Percentiles rank a stretch among this genome's conserved stretches.
These are phyloP conservation scores for Tautogolabrus adspersus DNA, from an alignment of 2,113 vertebrate species.

Conservation along the genomic window DNA sequence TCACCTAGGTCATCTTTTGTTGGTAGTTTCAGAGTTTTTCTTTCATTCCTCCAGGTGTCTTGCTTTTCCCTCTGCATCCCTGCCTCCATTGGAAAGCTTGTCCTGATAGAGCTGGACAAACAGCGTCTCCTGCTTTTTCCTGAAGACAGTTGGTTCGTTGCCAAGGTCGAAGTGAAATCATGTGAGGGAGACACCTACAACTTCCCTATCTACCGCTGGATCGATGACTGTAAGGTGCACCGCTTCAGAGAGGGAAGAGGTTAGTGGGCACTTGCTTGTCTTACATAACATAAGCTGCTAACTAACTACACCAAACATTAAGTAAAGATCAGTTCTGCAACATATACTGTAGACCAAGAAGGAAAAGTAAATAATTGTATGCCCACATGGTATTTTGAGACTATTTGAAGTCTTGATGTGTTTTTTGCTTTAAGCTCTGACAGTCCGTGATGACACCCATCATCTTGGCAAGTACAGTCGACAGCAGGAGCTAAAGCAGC, in stretches of 20 bases:
- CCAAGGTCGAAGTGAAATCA: constrained; percentile 61
- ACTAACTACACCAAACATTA: background rate
- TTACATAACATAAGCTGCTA: background rate
- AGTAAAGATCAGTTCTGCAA: no score
- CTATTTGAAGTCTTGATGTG: background rate
- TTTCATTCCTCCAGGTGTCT: constrained; percentile 21
- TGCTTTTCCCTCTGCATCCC: constrained; percentile 40
- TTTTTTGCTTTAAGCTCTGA: constrained; percentile 45
- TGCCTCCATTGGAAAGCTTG: constrained; percentile 60
- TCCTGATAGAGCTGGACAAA: constrained; percentile 70
- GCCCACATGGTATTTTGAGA: background rate
- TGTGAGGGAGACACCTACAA: constrained; percentile 49
- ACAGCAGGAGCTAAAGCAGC: constrained; percentile 35
- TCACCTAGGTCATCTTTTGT: background rate
- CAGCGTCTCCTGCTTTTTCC: constrained; percentile 1
- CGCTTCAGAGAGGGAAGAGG: constrained; percentile 70
- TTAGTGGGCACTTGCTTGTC: constrained; percentile 31
- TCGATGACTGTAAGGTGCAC: constrained; percentile 42
- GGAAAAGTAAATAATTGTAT: background rate
- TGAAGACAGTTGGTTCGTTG: constrained; percentile 67
- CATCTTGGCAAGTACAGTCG: constrained; percentile 17
- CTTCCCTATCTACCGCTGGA: constrained; percentile 76
- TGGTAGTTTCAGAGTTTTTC: background rate
- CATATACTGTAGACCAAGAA: background rate
- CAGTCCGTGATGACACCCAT: constrained; percentile 46